A percentile compares a stretch with the other conserved stretches of the same genome.
phyloP scores from a whole-genome alignment of 2,888 invertebrate species.

The Tanytarsus gracilentus region DNA sequence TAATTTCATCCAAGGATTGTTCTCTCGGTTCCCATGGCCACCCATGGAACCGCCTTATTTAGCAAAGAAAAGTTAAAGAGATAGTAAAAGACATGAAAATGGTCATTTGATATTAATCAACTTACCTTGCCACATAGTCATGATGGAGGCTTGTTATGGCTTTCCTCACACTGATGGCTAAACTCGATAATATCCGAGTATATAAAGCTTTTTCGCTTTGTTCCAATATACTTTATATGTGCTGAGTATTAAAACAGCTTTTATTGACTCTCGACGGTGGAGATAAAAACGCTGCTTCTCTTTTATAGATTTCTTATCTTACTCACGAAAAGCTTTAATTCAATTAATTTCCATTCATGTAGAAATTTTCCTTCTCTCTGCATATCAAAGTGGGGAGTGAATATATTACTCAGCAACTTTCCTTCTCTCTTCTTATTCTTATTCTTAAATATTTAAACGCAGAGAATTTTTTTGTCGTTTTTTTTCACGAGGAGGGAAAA shows the following conservation, averaged over 20 bases:
- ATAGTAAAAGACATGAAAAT: not conserved
- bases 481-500: not conserved
- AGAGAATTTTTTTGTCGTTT: not conserved
- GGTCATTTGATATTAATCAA: not conserved
- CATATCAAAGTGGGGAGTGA: no score
- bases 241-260: no score
- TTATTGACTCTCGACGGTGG: no score
- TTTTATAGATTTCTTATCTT: no score
- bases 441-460: not conserved
- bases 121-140: conserved; percentile 66
- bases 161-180: conserved; percentile 27
- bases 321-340: no score
- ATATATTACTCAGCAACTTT: no score
- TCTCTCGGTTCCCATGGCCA: conserved; percentile 52
- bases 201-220: no score
- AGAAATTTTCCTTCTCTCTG: no score
- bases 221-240: no score
- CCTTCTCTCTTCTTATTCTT: not conserved
- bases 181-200: no score
- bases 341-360: no score
- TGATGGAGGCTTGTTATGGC: conserved; percentile 42
- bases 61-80: not conserved
- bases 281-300: no score
- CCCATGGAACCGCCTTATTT: conserved; percentile 60
- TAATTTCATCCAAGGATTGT: conserved; percentile 74